Percentiles rank a stretch among this genome's conserved stretches.
Evolutionary conservation across 2,797 vertebrate species (phyloP).

Genomic region (Phoebastria nigripes): DNA sequence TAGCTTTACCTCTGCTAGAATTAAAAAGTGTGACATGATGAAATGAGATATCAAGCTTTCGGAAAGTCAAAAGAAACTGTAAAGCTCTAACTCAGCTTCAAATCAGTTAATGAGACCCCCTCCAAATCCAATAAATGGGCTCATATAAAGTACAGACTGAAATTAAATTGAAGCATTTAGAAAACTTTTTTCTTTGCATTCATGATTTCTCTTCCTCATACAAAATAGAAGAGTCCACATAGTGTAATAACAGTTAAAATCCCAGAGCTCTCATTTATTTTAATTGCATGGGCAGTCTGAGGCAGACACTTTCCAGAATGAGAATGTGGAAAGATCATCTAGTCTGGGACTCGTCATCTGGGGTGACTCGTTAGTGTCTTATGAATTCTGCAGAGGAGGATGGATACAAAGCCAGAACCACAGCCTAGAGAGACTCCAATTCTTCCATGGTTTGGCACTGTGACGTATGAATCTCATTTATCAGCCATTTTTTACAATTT

Average conservation of each 20-base stretch:
- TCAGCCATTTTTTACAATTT: background rate
- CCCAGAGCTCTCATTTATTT: background rate
- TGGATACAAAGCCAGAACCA: background rate
- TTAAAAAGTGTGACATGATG: background rate
- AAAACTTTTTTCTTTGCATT: background rate
- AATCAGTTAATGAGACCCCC: background rate
- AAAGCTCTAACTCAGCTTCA: background rate
- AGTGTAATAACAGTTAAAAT: background rate
- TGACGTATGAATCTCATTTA: background rate
- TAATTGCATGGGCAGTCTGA: background rate
- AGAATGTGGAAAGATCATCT: background rate
- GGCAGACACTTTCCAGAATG: background rate
- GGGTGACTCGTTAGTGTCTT: background rate
- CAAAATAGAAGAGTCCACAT: background rate
- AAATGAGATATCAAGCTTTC: background rate
- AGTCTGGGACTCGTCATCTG: background rate
- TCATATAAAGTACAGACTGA: background rate
- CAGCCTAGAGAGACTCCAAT: background rate
- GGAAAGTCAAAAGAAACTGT: background rate
- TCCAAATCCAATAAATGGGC: background rate
- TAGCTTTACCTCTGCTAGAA: background rate
- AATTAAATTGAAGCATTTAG: background rate
- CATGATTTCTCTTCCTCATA: background rate
- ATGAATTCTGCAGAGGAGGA: background rate
- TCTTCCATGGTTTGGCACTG: background rate